Base-by-base conservation (phyloP, 2,888 invertebrate genomes). In the Ophion obscuratus region DNA sequence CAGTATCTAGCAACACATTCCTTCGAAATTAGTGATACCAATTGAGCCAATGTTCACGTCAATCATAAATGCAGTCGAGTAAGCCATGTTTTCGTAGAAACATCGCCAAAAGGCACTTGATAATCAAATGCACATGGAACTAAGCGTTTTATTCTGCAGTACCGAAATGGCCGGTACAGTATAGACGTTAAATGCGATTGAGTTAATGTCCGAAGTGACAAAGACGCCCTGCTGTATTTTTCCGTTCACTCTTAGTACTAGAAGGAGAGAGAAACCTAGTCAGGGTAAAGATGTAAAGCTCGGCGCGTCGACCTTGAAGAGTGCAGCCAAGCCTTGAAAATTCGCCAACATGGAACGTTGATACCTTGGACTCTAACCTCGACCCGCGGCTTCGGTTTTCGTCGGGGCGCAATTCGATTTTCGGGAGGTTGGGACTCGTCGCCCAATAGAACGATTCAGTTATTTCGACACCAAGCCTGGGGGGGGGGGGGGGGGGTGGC, bases 361-460 rank as follows among this genome's bases (percentile, higher is more conserved):
- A 75, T 73, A 77, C 76, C 71, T 77, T 78, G 85, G 84, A 85
- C 84, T 86, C 75, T 84, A 88, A 87, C 88, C 88, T 87, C 87
- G 88, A 88, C 80, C 81, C 77, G 78, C 70, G 68, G 71, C 64
- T 64, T 53, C 27, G n/a, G 57, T 66, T 62, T 77, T 83, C 78
- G 71, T 64, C 61, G 61, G 74, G 75, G 68, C 73, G 82, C 64
- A 75, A 87, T 86, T 83, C 83, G 81, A 84, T 86, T 84, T 85
- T 86, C 62, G 85, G 64, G 24, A 70, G 80, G 40, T 62, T 40
- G 27, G 36, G 62, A 67, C 20, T 59, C 67, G 73, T 68, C n/a
- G 24, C 24, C 31, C 53, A 59, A 66, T 31, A 24, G 53, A 59
- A 67, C 47, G 57, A 68, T 84, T 53, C 76, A 59, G 80, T 76